These are phyloP conservation scores for Helleia helle DNA, from an alignment of 2,888 invertebrate species.

Conservation along the genomic window DNA sequence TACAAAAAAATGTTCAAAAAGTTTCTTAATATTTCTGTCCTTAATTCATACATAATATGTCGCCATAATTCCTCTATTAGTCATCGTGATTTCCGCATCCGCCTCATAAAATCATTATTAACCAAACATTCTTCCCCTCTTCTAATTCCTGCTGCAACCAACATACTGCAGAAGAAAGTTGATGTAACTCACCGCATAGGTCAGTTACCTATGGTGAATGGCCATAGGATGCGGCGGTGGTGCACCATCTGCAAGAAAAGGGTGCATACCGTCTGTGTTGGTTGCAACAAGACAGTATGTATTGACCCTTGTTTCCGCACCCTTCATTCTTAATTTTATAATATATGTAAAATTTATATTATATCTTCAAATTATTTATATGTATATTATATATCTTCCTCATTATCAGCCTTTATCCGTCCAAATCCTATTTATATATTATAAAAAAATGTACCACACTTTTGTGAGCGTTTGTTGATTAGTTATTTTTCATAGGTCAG, in stretches of 20 bases:
- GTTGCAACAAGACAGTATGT: no score
- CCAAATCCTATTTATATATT: no score
- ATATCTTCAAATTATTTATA: no score
- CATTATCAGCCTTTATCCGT: no score
- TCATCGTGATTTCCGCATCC: neutral
- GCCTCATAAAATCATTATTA: neutral
- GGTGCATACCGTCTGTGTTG: no score
- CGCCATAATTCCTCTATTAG: neutral
- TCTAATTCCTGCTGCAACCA: neutral
- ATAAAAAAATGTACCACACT: no score
- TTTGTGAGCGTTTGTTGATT: no score
- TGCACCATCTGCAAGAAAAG: neutral
- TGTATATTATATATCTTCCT: no score
- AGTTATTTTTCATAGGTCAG: no score
- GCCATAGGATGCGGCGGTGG: neutral
- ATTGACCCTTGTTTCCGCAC: neutral
- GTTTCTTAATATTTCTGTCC: constrained; percentile 9
- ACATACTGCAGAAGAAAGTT: neutral
- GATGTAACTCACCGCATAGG: neutral
- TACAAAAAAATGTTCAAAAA: no score
- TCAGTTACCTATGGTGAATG: neutral
- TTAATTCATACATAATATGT: neutral
- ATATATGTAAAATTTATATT: no score
- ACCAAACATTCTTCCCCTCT: neutral
- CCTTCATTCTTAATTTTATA: no score